Conservation (phyloP, 2,113 vertebrate species). For the Pelecanoides urinatrix region DNA sequence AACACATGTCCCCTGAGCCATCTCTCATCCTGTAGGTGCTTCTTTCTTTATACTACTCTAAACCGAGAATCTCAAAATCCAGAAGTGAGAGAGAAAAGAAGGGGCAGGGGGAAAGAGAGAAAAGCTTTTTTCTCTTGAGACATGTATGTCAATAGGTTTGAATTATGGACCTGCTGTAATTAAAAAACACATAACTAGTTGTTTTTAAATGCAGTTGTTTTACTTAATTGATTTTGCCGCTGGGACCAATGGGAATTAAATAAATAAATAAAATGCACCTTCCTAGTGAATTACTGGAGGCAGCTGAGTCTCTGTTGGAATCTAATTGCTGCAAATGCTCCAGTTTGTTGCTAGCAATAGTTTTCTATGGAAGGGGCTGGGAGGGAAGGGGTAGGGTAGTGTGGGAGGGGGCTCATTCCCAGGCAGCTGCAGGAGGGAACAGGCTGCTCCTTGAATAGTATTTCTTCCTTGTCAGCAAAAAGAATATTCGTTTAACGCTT, state of each 20-base stretch:
- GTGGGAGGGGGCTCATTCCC: constrained; percentile 31
- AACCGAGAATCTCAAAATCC: neutral
- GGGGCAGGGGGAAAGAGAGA: neutral
- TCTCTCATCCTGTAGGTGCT: neutral
- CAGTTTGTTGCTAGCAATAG: constrained; percentile 48
- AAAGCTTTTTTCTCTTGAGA: constrained; percentile 42
- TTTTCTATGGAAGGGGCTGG: constrained; percentile 34
- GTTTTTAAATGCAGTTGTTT: constrained; percentile 76
- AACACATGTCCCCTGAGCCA: neutral
- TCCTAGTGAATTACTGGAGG: constrained; percentile 57
- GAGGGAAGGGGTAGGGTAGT: neutral
- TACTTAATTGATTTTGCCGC: constrained; percentile 76
- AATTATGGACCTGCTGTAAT: constrained; percentile 71
- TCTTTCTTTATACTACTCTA: neutral
- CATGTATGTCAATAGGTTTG: constrained; percentile 57
- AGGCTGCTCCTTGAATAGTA: constrained; percentile 59
- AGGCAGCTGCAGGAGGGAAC: constrained; percentile 64
- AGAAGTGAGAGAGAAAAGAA: neutral
- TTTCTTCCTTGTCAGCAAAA: constrained; percentile 70
- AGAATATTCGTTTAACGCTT: constrained; percentile 59
- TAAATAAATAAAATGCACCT: constrained; percentile 56
- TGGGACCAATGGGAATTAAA: constrained; percentile 38
- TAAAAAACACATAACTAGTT: constrained; percentile 72
- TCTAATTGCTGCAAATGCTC: constrained; percentile 67
- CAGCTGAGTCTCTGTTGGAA: constrained; percentile 61